Conservation (phyloP, 2,113 vertebrate species). For the Zapornia atra region DNA sequence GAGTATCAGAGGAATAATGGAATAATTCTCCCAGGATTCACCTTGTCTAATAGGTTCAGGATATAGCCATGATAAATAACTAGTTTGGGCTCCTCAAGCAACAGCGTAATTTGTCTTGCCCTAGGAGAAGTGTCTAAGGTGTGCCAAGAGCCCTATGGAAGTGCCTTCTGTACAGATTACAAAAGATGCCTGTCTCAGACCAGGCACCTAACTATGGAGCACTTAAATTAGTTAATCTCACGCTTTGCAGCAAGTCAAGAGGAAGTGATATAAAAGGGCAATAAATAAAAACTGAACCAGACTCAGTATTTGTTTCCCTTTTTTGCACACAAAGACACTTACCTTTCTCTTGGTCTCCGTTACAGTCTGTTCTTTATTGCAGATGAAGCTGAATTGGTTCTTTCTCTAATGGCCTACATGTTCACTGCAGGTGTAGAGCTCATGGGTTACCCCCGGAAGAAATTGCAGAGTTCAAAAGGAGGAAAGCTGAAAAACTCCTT, state of each 20-base stretch:
- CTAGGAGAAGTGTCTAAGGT: neutral
- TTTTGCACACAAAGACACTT: neutral
- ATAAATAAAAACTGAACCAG: neutral
- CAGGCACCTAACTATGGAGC: neutral
- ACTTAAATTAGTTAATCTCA: neutral
- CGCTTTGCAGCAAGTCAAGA: neutral
- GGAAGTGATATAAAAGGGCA: neutral
- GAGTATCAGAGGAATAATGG: neutral
- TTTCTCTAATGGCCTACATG: conserved; percentile 64
- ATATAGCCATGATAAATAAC: neutral
- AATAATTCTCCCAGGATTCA: neutral
- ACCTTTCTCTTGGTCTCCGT: neutral
- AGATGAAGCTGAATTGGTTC: conserved; percentile 30
- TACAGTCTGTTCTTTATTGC: conserved; percentile 43
- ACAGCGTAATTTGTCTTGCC: neutral
- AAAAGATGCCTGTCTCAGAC: neutral
- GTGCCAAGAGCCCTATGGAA: neutral
- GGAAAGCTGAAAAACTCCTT: conserved; percentile 85
- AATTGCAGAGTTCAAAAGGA: conserved; percentile 85
- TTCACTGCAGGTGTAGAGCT: conserved; percentile 83
- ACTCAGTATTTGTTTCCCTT: neutral
- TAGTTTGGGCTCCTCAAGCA: neutral
- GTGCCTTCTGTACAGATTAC: neutral
- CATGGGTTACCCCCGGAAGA: conserved; percentile 86
- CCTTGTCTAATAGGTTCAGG: neutral